Base-by-base conservation (phyloP, 2,797 vertebrate species). In the Sebastolobus alascanus region DNA sequence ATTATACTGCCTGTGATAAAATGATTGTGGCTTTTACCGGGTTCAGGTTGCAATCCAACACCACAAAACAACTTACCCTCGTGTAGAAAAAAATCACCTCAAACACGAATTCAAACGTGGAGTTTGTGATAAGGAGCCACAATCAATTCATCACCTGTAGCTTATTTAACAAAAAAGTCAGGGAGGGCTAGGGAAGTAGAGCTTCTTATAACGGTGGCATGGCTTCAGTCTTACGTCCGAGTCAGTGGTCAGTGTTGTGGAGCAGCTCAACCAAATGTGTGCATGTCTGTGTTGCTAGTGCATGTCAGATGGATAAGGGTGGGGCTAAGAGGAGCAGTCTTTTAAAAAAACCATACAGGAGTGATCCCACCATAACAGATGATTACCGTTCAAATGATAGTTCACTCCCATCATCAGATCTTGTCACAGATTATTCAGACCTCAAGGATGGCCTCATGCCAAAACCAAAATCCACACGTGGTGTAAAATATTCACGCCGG, bases 71-170 rank as follows among this genome's bases (percentile, higher is more conserved):
- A 68, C 27, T 52, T 52, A 11, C 37, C n/a, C 20, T 71, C 50
- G 16, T 11, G 9, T 5, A 31, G 31, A 65, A 68, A 31, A 31
- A 46, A 40, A 63, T 78, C 46, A 54, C 56, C 1, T 69, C 72
- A 25, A 66, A 58, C 82, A 84, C 25, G 4, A 85, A 83, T 84
- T 89, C 33, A 59, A 6, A 46, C n/a, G n/a, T 54, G 10, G 50
- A 76, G 77, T 81, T 84, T 76, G 56, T 72, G 63, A 77, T 9
- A 2, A 65, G 58, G 74, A 90, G 94, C 95, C 96, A 94, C 96
- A 96, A 96, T 97, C 97, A 96, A 89, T 96, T 97, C 92, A 94
- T 95, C 92, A 92, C 94, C 80, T 87, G 69, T 93, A 94, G 94
- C 94, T 84, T 89, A 69, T 92, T 92, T 95, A 93, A 94, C 94